Conservation (phyloP, 2,888 invertebrate species). For the Drosophila falleni region DNA sequence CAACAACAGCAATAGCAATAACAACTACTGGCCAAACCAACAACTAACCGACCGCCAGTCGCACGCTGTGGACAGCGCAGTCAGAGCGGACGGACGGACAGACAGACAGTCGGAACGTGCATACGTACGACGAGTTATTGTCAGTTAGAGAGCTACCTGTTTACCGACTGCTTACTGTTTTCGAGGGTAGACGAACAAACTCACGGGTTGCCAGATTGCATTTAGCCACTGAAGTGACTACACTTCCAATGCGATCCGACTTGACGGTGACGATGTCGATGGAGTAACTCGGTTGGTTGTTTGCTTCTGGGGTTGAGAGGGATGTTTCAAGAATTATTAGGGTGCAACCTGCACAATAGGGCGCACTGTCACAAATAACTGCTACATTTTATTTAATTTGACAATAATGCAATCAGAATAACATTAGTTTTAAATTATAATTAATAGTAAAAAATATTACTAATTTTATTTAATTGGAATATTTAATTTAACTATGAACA, state of each 20-base stretch:
- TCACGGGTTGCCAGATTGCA: conserved; percentile 71
- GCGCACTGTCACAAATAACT: neutral
- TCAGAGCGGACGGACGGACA: conserved; percentile 21
- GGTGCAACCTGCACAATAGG: conserved; percentile 1
- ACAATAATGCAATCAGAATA: neutral
- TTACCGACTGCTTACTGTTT: conserved; percentile 80
- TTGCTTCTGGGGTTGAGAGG: conserved; percentile 10
- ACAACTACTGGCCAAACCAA: conserved; percentile 43
- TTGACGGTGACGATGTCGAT: conserved; percentile 4
- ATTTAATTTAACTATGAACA: neutral
- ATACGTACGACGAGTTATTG: conserved; percentile 80
- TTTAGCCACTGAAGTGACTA: conserved; percentile 24
- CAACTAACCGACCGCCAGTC: conserved; percentile 72
- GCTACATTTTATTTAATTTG: neutral
- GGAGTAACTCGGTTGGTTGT: conserved; percentile 44
- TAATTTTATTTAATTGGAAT: neutral
- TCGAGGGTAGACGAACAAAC: conserved; percentile 59
- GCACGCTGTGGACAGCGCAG: conserved; percentile 67
- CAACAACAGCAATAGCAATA: conserved; percentile 33
- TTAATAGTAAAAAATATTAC: too few relatives aligned
- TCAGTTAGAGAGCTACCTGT: conserved; percentile 81
- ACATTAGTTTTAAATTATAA: too few relatives aligned
- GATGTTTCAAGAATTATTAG: conserved; percentile 8
- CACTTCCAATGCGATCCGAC: conserved; percentile 20
- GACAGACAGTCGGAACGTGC: conserved; percentile 68